Evolutionary conservation across 2,888 invertebrate genomes (phyloP).

Genomic region (Philereme transversata): DNA sequence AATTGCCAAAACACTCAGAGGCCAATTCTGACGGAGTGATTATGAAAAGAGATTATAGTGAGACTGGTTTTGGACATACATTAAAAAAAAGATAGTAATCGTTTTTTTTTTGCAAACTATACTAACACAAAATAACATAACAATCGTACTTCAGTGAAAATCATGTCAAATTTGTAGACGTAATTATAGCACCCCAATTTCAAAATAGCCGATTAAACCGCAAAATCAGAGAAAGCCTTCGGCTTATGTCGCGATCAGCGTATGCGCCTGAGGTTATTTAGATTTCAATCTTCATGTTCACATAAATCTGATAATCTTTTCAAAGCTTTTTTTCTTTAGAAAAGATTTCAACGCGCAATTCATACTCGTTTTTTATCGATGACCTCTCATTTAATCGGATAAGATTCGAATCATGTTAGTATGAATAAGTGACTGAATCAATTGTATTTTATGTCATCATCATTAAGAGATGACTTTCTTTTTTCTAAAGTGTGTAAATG

Average conservation of each 20-base stretch:
- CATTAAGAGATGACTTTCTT: constrained; percentile 23
- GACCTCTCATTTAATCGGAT: constrained; percentile 46
- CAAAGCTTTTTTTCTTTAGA: constrained; percentile 37
- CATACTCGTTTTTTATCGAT: constrained; percentile 42
- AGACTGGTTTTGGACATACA: too few relatives aligned
- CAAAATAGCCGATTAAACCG: constrained; percentile 14
- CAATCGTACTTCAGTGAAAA: too few relatives aligned
- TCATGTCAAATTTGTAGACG: too few relatives aligned
- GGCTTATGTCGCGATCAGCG: constrained; percentile 60
- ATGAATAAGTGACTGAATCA: constrained; percentile 33
- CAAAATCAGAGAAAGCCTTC: constrained; percentile 55
- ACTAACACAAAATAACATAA: too few relatives aligned
- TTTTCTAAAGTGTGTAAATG: background rate
- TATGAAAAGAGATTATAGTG: too few relatives aligned
- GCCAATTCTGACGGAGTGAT: too few relatives aligned
- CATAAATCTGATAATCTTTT: constrained; percentile 62
- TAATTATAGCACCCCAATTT: constrained; percentile 1
- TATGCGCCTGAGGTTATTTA: constrained; percentile 57
- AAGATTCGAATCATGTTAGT: constrained; percentile 30
- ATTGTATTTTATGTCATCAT: constrained; percentile 19
- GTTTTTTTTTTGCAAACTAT: too few relatives aligned
- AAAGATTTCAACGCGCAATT: constrained; percentile 57
- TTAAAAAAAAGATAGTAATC: too few relatives aligned
- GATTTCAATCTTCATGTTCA: constrained; percentile 62
- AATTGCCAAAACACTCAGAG: too few relatives aligned